Evolutionary conservation across 2,888 invertebrate genomes (phyloP), one percentile per base, ranked within the genome.

Genomic region (Apomyelois bistriatella): DNA sequence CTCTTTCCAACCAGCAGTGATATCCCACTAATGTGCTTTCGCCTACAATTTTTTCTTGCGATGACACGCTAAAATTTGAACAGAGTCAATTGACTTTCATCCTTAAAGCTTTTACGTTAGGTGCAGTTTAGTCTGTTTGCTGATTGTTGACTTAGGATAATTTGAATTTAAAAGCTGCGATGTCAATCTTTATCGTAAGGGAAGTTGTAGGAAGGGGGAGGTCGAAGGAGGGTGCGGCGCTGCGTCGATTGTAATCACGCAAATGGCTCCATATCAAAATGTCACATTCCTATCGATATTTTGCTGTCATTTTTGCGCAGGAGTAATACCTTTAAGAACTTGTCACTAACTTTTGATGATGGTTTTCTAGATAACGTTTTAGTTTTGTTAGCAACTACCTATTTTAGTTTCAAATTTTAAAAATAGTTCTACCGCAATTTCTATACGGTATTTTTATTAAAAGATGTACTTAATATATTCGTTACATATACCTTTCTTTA

Each of bases 181-280:
- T 86, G 87, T 87, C 89, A 88, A 89, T 89, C 88, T 89, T 88
- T 90, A 88, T 85, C 85, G 88, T 78, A 82, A 85, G 83, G 88
- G 84, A 88, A 87, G 85, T 85, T 78, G 79, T 79, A 74, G 74
- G 73, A 66, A 76, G 79, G 82, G 77, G 78, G 75, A 76, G 77
- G 76, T 73, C 64, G 65, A 64, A 72, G 75, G 73, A 85, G 87
- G 88, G 88, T 79, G 87, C 85, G 88, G 75, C 82, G 68, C 78
- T 83, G 83, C 85, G 86, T 86, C 88, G 85, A 86, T 86, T 86
- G 84, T 87, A 89, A 90, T 90, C 87, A 88, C 85, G 86, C 86
- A 88, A 90, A 89, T 90, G 89, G 86, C 73, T 83, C 76, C 82
- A 81, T 83, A 86, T 87, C 85, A 85, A 86, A 88, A 85, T 80